These are phyloP conservation scores for Notarius lentiginosus DNA, from an alignment of 2,113 vertebrate species.

Conservation along the genomic window DNA sequence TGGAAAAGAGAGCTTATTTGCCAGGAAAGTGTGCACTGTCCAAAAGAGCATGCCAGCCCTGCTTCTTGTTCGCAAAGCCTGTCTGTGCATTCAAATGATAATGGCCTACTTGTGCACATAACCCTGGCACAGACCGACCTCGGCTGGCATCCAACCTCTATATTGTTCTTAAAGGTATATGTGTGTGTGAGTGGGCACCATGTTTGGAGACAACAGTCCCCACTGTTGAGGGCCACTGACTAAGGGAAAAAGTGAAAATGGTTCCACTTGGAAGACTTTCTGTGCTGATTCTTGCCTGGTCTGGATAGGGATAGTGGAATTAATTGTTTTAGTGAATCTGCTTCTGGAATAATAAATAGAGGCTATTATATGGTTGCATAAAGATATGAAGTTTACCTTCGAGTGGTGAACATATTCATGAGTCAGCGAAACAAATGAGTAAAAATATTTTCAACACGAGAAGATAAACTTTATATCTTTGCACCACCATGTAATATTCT, in stretches of 20 bases:
- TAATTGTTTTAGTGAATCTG: conserved; percentile 42
- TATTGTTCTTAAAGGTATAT: conserved; percentile 58
- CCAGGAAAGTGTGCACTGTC: conserved; percentile 19
- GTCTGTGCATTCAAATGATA: conserved; percentile 4
- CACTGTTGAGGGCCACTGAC: conserved; percentile 37
- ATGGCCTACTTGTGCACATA: conserved; percentile 30
- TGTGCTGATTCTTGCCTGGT: conserved; percentile 16
- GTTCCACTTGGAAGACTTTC: conserved; percentile 6
- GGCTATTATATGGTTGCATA: no score
- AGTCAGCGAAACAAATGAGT: no score
- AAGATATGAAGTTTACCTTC: no score
- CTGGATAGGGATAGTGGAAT: conserved; percentile 43
- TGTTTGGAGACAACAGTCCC: conserved; percentile 59
- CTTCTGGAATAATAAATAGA: conserved; percentile 51
- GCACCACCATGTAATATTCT: no score
- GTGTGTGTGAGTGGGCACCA: conserved; percentile 52
- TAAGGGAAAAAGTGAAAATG: conserved; percentile 21
- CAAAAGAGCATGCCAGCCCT: conserved; percentile 17
- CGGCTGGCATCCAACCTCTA: conserved; percentile 50
- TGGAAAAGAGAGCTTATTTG: conserved; percentile 24
- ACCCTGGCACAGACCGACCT: conserved; percentile 49
- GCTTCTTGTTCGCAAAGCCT: conserved; percentile 15
- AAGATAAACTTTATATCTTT: no score
- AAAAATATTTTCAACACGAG: no score
- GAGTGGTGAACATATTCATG: no score